Percentiles rank a stretch among this genome's conserved stretches.
Conservation (phyloP, 2,113 vertebrate genomes). For the Carettochelys insculpta region DNA sequence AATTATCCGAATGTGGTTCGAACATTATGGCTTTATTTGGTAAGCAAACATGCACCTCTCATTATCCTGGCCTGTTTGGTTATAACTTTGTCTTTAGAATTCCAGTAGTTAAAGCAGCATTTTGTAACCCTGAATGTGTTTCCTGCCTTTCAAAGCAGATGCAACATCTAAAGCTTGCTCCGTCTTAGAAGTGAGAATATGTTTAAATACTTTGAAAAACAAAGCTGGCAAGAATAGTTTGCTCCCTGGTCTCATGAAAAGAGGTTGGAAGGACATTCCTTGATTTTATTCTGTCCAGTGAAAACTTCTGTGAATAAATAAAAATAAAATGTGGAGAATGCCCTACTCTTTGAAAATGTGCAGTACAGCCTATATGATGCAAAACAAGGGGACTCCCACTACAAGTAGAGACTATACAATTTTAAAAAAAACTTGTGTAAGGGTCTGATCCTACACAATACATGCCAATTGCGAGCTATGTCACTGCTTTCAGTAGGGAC, state of each 20-base stretch:
- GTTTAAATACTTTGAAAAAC: not conserved
- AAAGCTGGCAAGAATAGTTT: not conserved
- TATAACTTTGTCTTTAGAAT: not conserved
- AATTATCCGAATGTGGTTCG: constrained; percentile 49
- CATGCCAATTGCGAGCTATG: not conserved
- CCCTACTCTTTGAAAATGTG: not conserved
- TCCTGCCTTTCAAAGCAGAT: not conserved
- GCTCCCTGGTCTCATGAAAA: not conserved
- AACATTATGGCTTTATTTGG: not conserved
- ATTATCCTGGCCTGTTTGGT: not conserved
- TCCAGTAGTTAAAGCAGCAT: not conserved
- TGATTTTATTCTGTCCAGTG: not conserved
- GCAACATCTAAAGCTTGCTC: not conserved
- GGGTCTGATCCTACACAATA: not conserved
- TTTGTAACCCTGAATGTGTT: not conserved
- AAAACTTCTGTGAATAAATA: not conserved
- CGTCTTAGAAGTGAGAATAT: not conserved
- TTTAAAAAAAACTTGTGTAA: not conserved
- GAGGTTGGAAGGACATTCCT: not conserved
- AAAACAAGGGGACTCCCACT: not conserved
- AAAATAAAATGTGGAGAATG: not conserved
- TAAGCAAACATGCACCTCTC: constrained; percentile 1
- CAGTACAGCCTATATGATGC: not conserved
- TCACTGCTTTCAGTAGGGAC: not conserved
- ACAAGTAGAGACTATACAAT: not conserved